phyloP scores from a whole-genome alignment of 2,797 vertebrate genomes.

The Smutsia gigantea region DNA sequence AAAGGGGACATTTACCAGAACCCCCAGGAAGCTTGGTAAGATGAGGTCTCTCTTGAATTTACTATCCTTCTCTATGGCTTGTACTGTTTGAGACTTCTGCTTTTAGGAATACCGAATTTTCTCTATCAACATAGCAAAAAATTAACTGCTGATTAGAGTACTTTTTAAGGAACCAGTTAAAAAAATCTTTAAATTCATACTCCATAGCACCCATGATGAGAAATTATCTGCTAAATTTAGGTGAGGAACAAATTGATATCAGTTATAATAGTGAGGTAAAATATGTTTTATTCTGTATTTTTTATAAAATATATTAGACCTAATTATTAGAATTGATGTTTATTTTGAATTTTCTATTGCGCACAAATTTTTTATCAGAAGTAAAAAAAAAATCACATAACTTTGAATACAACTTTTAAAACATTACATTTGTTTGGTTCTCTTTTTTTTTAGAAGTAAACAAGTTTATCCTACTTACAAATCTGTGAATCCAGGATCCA shows the following conservation, averaged over 20 bases:
- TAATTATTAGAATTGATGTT: not conserved
- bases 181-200: not conserved
- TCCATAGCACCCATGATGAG: not conserved
- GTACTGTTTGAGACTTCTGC: not conserved
- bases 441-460: conserved; percentile 35
- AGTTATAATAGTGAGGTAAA: not conserved
- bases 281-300: not conserved
- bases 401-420: not conserved
- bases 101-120: not conserved
- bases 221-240: not conserved
- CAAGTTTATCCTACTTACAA: not conserved
- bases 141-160: not conserved
- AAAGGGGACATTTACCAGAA: conserved; percentile 96
- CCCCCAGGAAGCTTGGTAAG: conserved; percentile 96
- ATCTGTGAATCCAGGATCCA: not conserved
- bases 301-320: conserved; percentile 16
- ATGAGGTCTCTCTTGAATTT: not conserved
- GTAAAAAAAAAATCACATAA: not conserved
- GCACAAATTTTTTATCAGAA: not conserved
- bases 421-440: not conserved
- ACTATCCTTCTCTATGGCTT: not conserved
- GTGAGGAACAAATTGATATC: not conserved
- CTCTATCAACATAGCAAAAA: not conserved
- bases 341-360: not conserved
- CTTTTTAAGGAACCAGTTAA: not conserved